A percentile compares a stretch with the other conserved stretches of the same genome.
phyloP scores from a whole-genome alignment of 2,113 vertebrate species.

The Gasterosteus nipponicus region DNA sequence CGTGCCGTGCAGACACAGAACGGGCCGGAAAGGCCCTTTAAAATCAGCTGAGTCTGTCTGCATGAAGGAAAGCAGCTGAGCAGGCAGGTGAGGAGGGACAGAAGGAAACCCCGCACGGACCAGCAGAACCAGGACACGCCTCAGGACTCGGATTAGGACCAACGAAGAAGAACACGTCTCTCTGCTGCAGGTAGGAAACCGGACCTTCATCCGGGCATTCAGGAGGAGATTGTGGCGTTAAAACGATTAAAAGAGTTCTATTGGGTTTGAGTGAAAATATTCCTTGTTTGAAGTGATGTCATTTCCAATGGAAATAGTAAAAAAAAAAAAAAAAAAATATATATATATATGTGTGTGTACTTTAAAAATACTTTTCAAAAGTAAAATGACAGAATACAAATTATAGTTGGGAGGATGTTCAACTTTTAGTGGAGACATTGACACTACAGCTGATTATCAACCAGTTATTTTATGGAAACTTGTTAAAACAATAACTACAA shows the following conservation, averaged over 20 bases:
- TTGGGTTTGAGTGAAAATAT: background rate
- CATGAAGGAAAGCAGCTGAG: constrained; percentile 4
- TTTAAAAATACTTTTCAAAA: background rate
- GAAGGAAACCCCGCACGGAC: background rate
- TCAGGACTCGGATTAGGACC: background rate
- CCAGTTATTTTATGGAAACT: background rate
- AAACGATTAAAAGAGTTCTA: background rate
- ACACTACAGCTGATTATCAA: background rate
- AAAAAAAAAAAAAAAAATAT: background rate
- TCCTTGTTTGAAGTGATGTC: background rate
- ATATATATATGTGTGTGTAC: background rate
- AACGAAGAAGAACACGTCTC: rapidly evolving
- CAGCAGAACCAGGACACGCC: background rate
- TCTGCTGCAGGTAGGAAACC: constrained; percentile 28
- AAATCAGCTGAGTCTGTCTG: constrained; percentile 18
- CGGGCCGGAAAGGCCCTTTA: background rate
- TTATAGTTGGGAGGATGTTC: background rate
- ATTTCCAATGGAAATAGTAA: background rate
- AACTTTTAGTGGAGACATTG: background rate
- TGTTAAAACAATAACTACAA: background rate
- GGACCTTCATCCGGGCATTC: background rate
- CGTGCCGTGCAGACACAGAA: background rate
- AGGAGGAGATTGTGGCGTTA: background rate
- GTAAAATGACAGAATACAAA: background rate
- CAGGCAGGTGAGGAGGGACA: constrained; percentile 8